These are phyloP conservation scores for Yponomeuta plumbellus DNA, from an alignment of 2,888 invertebrate genomes.

Conservation along the genomic window DNA sequence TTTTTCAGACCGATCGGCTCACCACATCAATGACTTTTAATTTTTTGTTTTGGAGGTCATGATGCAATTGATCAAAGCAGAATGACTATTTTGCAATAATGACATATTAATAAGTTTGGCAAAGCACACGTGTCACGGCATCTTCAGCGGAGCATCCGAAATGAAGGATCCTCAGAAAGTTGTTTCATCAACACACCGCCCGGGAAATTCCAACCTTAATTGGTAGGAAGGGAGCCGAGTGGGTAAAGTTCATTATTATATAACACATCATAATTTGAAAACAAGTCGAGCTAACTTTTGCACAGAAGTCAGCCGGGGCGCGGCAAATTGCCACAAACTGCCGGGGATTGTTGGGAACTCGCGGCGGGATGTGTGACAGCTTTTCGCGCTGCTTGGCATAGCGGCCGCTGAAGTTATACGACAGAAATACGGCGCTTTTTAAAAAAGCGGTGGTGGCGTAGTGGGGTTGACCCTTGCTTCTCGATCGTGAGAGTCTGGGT, in stretches of 20 bases:
- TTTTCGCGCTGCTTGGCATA: conserved; percentile 5
- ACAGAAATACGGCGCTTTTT: not conserved
- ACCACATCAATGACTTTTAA: too few species aligned
- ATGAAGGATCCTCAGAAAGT: not conserved
- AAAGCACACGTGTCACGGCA: too few species aligned
- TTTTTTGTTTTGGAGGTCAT: too few species aligned
- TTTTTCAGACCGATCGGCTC: too few species aligned
- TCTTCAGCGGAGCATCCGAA: not conserved
- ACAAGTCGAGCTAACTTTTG: conserved; percentile 29
- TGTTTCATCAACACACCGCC: not conserved
- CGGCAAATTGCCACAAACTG: conserved; percentile 9
- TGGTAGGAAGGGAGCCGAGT: not conserved
- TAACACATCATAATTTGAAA: conserved; percentile 33
- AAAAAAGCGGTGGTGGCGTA: too few species aligned
- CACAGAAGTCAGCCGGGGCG: conserved; percentile 8
- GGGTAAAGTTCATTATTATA: conserved; percentile 9
- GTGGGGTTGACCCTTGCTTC: too few species aligned
- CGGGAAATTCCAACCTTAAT: not conserved
- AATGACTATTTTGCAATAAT: too few species aligned
- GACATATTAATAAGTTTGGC: too few species aligned
- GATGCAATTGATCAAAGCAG: too few species aligned
- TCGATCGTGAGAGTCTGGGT: too few species aligned
- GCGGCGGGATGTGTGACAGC: conserved; percentile 8
- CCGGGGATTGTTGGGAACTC: conserved; percentile 5
- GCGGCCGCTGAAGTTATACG: not conserved